Evolutionary conservation across 1,140 invertebrate species (phyloP).

Genomic region (Manduca sexta): DNA sequence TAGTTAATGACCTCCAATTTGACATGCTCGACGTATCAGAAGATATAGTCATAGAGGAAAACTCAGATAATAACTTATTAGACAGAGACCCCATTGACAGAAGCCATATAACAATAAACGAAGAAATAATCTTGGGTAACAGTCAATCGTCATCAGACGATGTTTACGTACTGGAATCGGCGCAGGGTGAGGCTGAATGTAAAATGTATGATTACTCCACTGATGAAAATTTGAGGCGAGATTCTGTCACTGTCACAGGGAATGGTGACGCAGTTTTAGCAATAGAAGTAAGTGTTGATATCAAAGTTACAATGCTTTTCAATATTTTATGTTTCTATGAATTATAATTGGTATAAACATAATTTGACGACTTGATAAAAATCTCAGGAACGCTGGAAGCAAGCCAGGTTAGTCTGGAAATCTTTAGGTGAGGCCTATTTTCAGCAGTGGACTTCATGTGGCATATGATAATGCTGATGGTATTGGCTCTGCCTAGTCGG

Average conservation of each 20-base stretch:
- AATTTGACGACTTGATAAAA: no score
- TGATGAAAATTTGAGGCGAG: conserved; percentile 51
- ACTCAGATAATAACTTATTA: conserved; percentile 40
- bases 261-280: conserved; percentile 61
- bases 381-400: no score
- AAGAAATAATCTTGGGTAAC: conserved; percentile 61
- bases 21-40: conserved; percentile 66
- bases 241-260: conserved; percentile 43
- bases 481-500: no score
- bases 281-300: conserved; percentile 54
- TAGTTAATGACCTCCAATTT: conserved; percentile 47
- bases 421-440: no score
- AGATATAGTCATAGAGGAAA: conserved; percentile 59
- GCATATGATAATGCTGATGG: no score
- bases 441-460: no score
- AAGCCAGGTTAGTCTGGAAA: no score
- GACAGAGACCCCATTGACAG: conserved; percentile 33
- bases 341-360: no score
- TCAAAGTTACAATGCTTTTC: no score
- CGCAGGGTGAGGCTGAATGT: conserved; percentile 33
- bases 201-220: conserved; percentile 58
- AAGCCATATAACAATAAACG: conserved; percentile 31
- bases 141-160: conserved; percentile 55
- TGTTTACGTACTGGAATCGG: conserved; percentile 4
- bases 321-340: no score